Percentiles rank a stretch among this genome's conserved stretches.
Evolutionary conservation across 2,888 invertebrate genomes (phyloP).

Genomic region (Volucella bombylans): DNA sequence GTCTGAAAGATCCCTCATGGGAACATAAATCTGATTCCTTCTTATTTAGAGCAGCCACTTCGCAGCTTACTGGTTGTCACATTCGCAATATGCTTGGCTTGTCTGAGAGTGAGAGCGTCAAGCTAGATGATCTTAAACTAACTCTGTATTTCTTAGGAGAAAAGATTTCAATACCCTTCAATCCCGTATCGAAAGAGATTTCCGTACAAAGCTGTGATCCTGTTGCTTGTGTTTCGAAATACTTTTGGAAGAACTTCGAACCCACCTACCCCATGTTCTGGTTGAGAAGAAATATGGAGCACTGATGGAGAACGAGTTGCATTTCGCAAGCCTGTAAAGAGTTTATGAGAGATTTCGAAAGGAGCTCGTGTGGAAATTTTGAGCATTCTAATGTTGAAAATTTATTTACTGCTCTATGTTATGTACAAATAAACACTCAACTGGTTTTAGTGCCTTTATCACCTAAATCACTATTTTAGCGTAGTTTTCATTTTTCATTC

Average conservation of each 20-base stretch:
- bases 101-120: slow-evolving; percentile 11
- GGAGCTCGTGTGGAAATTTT: slow-evolving; percentile 67
- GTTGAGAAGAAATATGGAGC: slow-evolving; percentile 76
- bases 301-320: slow-evolving; percentile 65
- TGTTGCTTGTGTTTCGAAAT: slow-evolving; percentile 56
- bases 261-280: slow-evolving; percentile 56
- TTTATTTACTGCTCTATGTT: background rate
- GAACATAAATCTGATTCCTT: background rate
- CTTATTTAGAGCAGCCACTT: background rate
- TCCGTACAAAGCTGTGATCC: slow-evolving; percentile 20
- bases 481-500: no score
- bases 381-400: slow-evolving; percentile 25
- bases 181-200: slow-evolving; percentile 25
- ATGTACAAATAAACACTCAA: background rate
- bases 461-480: no score
- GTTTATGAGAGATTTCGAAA: slow-evolving; percentile 77
- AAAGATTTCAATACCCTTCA: slow-evolving; percentile 26
- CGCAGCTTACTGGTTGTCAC: slow-evolving; percentile 10
- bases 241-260: slow-evolving; percentile 31
- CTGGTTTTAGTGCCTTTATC: no score
- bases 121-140: slow-evolving; percentile 16
- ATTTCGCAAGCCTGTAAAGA: slow-evolving; percentile 75
- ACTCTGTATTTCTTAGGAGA: slow-evolving; percentile 52
- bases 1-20: background rate
- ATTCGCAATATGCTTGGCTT: slow-evolving; percentile 32